phyloP scores from a whole-genome alignment of 1,140 invertebrate species.

The Drosophila trapezifrons region DNA sequence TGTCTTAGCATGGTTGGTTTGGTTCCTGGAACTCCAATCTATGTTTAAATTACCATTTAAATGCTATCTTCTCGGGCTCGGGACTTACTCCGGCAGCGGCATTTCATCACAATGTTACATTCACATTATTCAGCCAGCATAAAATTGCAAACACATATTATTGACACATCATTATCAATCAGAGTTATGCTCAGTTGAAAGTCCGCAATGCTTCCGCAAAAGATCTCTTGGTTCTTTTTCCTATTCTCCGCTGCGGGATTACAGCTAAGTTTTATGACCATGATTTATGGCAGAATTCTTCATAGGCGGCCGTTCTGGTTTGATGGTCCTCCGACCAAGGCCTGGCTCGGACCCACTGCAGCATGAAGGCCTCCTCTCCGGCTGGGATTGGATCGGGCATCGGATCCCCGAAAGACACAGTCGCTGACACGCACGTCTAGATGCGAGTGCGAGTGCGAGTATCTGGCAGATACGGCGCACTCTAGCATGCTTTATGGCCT shows the following conservation, averaged over 20 bases:
- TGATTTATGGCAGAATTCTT: slow-evolving; percentile 81
- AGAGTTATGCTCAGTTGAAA: slow-evolving; percentile 51
- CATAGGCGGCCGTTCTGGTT: slow-evolving; percentile 82
- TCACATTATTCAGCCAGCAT: slow-evolving; percentile 61
- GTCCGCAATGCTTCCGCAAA: slow-evolving; percentile 61
- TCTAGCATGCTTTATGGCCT: slow-evolving; percentile 64
- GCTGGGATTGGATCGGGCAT: slow-evolving; percentile 15
- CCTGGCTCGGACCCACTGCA: slow-evolving; percentile 49
- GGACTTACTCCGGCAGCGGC: slow-evolving; percentile 22
- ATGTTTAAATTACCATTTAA: slow-evolving; percentile 61
- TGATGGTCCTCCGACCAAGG: slow-evolving; percentile 40
- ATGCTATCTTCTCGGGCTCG: slow-evolving; percentile 31
- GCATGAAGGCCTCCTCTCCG: slow-evolving; percentile 62
- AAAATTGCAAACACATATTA: slow-evolving; percentile 79
- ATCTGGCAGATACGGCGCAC: slow-evolving; percentile 35
- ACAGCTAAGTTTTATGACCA: slow-evolving; percentile 72
- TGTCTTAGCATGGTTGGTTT: slow-evolving; percentile 27
- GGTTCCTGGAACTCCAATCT: slow-evolving; percentile 37
- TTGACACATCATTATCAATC: slow-evolving; percentile 83
- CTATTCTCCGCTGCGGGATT: slow-evolving; percentile 26
- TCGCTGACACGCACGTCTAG: slow-evolving; percentile 62
- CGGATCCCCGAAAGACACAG: slow-evolving; percentile 45
- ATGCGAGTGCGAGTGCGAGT: slow-evolving; percentile 27
- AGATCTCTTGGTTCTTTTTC: slow-evolving; percentile 5
- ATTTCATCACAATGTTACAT: slow-evolving; percentile 55